phyloP scores from a whole-genome alignment of 2,113 vertebrate genomes.

The Zosterops hypoxanthus region DNA sequence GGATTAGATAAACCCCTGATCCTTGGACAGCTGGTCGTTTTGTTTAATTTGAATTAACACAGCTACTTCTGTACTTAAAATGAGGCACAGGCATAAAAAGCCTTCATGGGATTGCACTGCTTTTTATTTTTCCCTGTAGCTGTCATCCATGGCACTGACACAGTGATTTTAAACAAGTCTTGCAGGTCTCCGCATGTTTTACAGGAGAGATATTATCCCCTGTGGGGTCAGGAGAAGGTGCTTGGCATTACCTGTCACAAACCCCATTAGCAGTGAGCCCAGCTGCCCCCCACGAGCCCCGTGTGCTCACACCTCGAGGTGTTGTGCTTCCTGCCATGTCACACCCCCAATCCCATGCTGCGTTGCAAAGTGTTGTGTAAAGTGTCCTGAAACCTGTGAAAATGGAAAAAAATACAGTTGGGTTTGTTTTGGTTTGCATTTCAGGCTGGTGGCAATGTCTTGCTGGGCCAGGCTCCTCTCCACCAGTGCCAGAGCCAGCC shows the following conservation, averaged over 20 bases:
- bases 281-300: not conserved
- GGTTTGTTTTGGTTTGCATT: slow-evolving; percentile 3
- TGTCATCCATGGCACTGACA: not conserved
- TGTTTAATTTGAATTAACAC: not conserved
- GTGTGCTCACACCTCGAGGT: not conserved
- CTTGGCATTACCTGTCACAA: not conserved
- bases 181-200: not conserved
- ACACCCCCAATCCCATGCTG: not conserved
- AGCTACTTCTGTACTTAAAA: not conserved
- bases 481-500: not conserved
- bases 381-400: not conserved
- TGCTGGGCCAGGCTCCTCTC: not conserved
- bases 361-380: not conserved
- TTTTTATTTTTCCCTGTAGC: not conserved
- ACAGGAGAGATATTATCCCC: not conserved
- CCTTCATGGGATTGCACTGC: not conserved
- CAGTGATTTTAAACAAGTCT: not conserved
- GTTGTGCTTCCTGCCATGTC: not conserved
- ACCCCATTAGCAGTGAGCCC: not conserved
- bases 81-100: not conserved
- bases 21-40: not conserved
- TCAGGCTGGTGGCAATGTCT: slow-evolving; percentile 53
- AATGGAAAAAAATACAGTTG: not conserved
- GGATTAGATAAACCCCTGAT: not conserved
- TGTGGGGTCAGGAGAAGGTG: not conserved